Conservation (phyloP, 2,888 invertebrate species). For the Congeria kusceri region DNA sequence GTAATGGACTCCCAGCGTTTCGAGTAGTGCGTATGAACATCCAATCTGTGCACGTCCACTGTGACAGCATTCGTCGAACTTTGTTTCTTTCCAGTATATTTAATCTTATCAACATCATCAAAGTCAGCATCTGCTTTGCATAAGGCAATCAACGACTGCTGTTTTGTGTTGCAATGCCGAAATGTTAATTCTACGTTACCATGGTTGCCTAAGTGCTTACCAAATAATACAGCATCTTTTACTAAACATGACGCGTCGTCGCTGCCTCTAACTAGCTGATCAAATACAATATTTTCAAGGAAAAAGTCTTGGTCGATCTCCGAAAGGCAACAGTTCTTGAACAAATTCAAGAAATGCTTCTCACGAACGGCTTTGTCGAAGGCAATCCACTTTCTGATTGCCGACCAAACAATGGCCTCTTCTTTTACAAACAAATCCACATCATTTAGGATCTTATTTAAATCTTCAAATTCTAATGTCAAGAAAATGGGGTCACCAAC, state of each 20-base stretch:
- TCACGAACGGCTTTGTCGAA: conserved; percentile 33
- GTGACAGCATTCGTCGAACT: neutral
- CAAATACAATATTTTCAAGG: conserved; percentile 39
- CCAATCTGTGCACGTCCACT: neutral
- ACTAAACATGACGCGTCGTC: conserved; percentile 37
- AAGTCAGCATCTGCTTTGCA: neutral
- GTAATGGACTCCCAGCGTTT: neutral
- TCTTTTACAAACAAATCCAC: conserved; percentile 26
- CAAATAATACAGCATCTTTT: conserved; percentile 29
- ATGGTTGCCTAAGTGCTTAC: conserved; percentile 32
- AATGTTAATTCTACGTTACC: conserved; percentile 35
- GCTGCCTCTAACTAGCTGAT: conserved; percentile 28
- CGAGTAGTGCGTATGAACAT: neutral
- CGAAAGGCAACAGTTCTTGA: conserved; percentile 37
- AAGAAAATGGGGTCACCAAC: conserved; percentile 2
- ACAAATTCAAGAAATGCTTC: conserved; percentile 6
- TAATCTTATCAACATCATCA: neutral
- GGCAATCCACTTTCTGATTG: conserved; percentile 38
- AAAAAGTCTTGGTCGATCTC: conserved; percentile 30
- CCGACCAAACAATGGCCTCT: conserved; percentile 40
- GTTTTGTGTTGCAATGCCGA: conserved; percentile 33
- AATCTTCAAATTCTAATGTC: conserved; percentile 36
- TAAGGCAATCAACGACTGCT: conserved; percentile 26
- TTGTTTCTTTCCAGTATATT: neutral
- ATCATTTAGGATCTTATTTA: conserved; percentile 31